These are phyloP conservation scores for Gryllus bimaculatus DNA, from an alignment of 1,140 invertebrate genomes.

Conservation along the genomic window DNA sequence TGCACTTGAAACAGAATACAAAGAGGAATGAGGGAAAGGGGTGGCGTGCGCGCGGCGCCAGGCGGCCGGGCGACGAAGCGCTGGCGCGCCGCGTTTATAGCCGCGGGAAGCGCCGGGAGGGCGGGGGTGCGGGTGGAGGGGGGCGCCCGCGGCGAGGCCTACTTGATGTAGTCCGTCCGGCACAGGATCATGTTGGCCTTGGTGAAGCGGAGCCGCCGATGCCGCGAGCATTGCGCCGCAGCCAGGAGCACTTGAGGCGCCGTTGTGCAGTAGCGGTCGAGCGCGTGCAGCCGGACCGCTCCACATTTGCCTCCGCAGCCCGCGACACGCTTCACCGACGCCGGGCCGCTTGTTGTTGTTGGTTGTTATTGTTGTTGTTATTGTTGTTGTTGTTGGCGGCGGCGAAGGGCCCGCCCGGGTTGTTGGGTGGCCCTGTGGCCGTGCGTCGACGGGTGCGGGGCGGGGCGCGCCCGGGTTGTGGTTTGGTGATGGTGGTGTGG, in stretches of 20 bases:
- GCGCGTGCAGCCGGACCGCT: conserved; percentile 76
- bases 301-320: conserved; percentile 61
- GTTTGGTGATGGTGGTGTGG: conserved; percentile 14
- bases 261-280: conserved; percentile 89
- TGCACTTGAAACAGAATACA: no score
- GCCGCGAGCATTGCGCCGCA: conserved; percentile 74
- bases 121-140: no score
- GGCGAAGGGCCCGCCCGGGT: conserved; percentile 32
- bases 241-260: conserved; percentile 81
- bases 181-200: conserved; percentile 87
- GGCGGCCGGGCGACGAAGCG: no score
- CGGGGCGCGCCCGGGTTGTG: conserved; percentile 34
- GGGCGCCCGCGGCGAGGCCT: conserved; percentile 30
- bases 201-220: conserved; percentile 79
- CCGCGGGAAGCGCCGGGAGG: no score
- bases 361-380: conserved; percentile 22
- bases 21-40: no score
- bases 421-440: conserved; percentile 35
- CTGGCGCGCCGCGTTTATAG: no score
- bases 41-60: no score
- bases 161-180: conserved; percentile 89
- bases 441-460: conserved; percentile 24
- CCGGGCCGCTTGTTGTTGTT: conserved; percentile 38
- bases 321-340: conserved; percentile 43
- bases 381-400: conserved; percentile 15